These are phyloP conservation scores for Macquaria ambigua DNA, from an alignment of 2,113 vertebrate species.

Conservation along the genomic window DNA sequence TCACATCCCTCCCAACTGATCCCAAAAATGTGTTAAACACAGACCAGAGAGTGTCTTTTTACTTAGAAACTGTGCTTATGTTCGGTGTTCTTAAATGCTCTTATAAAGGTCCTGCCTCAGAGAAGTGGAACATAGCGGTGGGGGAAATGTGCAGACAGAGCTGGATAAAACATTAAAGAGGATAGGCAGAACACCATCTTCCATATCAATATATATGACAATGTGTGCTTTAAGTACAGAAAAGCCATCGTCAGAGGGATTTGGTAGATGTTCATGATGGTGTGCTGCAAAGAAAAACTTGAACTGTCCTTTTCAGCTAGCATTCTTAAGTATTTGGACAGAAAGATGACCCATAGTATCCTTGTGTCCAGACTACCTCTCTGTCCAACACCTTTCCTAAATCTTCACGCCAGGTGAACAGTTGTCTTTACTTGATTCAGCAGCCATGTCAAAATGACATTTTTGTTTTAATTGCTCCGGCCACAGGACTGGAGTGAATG, in stretches of 20 bases:
- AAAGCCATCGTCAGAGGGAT: neutral
- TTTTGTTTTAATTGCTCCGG: neutral
- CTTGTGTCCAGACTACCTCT: conserved; percentile 28
- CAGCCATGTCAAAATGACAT: neutral
- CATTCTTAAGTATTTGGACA: neutral
- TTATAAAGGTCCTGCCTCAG: neutral
- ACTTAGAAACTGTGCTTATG: neutral
- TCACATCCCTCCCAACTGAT: neutral
- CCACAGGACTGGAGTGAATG: conserved; percentile 30
- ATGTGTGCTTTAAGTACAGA: neutral
- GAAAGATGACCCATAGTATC: neutral
- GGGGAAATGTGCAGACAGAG: neutral
- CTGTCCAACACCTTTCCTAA: neutral
- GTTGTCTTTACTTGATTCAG: conserved; percentile 19
- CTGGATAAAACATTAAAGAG: neutral
- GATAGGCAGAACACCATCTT: neutral
- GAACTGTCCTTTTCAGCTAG: neutral
- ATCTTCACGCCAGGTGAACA: neutral
- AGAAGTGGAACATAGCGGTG: conserved; percentile 8
- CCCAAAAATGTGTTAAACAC: neutral
- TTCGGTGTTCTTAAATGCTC: neutral
- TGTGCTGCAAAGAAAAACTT: neutral
- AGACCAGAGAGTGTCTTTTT: neutral
- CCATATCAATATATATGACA: neutral
- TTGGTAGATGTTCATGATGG: neutral